These are phyloP conservation scores for Nycticryphes semicollaris DNA, from an alignment of 2,113 vertebrate species.

Conservation along the genomic window DNA sequence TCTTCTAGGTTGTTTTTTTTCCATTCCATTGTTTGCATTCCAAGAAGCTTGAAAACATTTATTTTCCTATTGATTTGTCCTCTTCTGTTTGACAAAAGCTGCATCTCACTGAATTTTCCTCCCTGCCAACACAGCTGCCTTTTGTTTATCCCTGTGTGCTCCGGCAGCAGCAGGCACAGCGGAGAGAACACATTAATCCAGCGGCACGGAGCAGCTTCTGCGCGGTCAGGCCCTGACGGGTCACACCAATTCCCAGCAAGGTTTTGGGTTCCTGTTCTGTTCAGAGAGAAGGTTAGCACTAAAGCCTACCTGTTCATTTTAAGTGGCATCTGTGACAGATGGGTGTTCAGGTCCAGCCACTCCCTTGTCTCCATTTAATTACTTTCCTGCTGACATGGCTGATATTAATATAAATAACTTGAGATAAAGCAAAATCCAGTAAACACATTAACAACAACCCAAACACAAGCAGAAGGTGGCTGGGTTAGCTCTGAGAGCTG, in stretches of 20 bases:
- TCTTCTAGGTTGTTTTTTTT: slow-evolving; percentile 1
- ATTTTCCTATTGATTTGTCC: slow-evolving; percentile 31
- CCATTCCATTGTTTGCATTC: slow-evolving; percentile 47
- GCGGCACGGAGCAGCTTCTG: background rate
- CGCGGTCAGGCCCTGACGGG: background rate
- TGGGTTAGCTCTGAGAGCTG: background rate
- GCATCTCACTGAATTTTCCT: background rate
- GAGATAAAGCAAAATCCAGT: background rate
- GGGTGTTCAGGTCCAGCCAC: background rate
- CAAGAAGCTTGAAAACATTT: slow-evolving; percentile 56
- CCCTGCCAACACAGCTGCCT: slow-evolving; percentile 44
- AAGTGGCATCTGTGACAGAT: background rate
- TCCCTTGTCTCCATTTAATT: background rate
- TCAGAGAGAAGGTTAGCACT: background rate
- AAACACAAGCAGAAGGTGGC: background rate
- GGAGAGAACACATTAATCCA: background rate
- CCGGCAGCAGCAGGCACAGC: background rate
- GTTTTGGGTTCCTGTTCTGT: background rate
- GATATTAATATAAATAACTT: background rate
- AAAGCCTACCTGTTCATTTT: background rate
- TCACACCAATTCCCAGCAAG: background rate
- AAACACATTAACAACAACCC: background rate
- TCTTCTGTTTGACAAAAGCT: slow-evolving; percentile 31
- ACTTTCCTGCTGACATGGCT: background rate
- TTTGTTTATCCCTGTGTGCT: slow-evolving; percentile 13